Evolutionary conservation across 2,797 vertebrate species (phyloP).

Genomic region (Intellagama lesueurii): DNA sequence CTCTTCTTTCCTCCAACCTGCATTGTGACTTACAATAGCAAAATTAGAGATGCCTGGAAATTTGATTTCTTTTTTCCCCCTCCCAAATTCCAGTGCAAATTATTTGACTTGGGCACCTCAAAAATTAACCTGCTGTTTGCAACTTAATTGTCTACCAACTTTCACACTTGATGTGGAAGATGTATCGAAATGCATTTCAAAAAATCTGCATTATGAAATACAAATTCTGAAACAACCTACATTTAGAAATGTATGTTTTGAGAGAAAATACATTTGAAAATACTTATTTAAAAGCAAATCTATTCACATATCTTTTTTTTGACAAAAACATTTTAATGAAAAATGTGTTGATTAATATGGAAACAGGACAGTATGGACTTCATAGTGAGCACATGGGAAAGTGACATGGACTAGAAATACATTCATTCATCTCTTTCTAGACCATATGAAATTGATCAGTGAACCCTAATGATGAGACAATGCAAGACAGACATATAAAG

Average conservation of each 20-base stretch:
- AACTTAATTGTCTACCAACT: background rate
- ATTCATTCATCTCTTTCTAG: background rate
- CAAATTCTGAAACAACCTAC: background rate
- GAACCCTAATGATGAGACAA: background rate
- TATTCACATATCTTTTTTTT: no score
- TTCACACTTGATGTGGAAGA: background rate
- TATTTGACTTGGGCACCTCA: background rate
- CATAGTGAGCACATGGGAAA: background rate
- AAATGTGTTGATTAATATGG: background rate
- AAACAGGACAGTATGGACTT: background rate
- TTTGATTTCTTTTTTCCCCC: background rate
- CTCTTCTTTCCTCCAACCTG: background rate
- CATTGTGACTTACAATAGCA: background rate
- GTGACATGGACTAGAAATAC: background rate
- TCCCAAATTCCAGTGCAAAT: background rate
- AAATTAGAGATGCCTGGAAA: background rate
- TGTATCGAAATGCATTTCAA: background rate
- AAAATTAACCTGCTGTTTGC: background rate
- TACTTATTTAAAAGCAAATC: background rate
- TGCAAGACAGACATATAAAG: background rate
- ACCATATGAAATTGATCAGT: background rate
- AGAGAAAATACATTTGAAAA: background rate
- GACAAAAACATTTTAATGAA: background rate
- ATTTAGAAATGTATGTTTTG: background rate
- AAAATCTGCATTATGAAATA: background rate